Evolutionary conservation across 2,113 vertebrate species (phyloP).

Genomic region (Ciconia stormi): DNA sequence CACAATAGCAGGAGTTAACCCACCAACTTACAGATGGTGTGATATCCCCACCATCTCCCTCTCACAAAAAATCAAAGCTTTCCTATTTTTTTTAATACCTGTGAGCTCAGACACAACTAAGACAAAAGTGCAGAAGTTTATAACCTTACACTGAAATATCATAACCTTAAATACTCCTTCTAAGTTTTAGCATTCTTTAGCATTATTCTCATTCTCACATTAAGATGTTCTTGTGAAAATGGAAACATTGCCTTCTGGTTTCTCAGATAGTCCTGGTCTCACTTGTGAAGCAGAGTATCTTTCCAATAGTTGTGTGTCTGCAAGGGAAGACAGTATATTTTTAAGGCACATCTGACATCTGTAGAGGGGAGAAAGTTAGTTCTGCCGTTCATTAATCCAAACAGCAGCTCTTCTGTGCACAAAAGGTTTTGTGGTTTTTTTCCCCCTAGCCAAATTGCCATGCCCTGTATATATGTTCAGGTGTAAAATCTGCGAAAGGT

Average conservation of each 20-base stretch:
- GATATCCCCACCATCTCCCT: not conserved
- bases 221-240: not conserved
- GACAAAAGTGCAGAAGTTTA: not conserved
- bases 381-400: constrained; percentile 38
- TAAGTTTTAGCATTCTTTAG: not conserved
- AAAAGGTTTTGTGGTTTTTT: not conserved
- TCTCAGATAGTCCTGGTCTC: not conserved
- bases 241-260: not conserved
- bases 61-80: not conserved
- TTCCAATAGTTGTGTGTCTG: not conserved
- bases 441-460: not conserved
- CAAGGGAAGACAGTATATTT: not conserved
- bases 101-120: not conserved
- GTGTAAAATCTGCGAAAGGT: constrained; percentile 36
- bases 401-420: not conserved
- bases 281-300: not conserved
- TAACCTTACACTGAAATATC: not conserved
- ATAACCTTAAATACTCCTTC: not conserved
- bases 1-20: not conserved
- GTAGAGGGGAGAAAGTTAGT: not conserved
- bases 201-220: not conserved
- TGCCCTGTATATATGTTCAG: constrained; percentile 13
- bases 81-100: not conserved
- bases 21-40: not conserved
- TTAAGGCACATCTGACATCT: not conserved